Evolutionary conservation across 1,140 invertebrate genomes (phyloP), one percentile per base, ranked within the genome.

Genomic region (Brachionus plicatilis): DNA sequence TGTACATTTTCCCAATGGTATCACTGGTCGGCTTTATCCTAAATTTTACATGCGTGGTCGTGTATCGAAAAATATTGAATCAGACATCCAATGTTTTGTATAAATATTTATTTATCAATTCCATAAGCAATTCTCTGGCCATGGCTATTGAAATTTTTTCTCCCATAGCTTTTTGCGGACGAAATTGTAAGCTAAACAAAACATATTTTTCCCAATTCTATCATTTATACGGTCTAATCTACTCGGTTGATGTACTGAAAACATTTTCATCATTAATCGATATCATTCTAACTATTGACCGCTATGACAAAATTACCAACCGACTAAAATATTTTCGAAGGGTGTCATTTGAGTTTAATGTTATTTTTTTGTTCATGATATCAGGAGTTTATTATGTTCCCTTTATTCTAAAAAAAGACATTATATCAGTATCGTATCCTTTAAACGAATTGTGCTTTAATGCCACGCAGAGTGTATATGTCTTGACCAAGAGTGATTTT

Each of bases 71-170:
- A 76, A 76, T 82, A 11, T 33, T 68, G 14, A 60, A 33, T 6
- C 12, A 9, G 7, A 65, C 41, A 17, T 12, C 65, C 11, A 45
- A 82, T 5, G 14, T 82, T 14, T 17, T 82, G 11, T 82, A 82
- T 47, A 82, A 82, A 68, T 82, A 82, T n/a, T 65, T 82, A 41
- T 68, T 29, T 27, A 14, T 68, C 14, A 82, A 60, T 29, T 82
- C 72, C 47, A 76, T 76, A n/a, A 76, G 43, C 33, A 76, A 76
- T 50, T 76, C 72, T 29, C 27, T 76, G 3, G 72, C 72, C 5
- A 76, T 76, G 72, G 12, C 27, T 11, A 76, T 76, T 50, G 72
- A 76, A 2, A 50, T 50, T 11, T 76, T 76, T 76, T 33, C 72
- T 14, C 72, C 72, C 3, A 50, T 76, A 11, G 72, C 72, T 14